A percentile compares a stretch with the other conserved stretches of the same genome.
These are phyloP conservation scores for Aegotheles bennettii DNA, from an alignment of 2,113 vertebrate species.

Conservation along the genomic window DNA sequence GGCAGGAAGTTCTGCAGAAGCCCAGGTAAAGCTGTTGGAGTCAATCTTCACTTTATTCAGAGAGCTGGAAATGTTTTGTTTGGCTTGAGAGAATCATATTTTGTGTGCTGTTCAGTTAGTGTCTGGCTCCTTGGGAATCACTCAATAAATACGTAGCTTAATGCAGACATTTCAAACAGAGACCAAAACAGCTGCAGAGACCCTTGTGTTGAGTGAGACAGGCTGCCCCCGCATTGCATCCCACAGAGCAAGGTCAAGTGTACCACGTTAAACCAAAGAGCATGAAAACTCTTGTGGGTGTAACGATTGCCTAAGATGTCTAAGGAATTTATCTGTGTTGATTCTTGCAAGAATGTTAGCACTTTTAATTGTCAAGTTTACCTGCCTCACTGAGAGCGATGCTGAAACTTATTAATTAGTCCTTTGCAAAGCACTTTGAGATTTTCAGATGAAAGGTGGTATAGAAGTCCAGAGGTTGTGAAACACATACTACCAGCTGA, in stretches of 20 bases:
- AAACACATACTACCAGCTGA: neutral
- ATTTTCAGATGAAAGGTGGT: constrained; percentile 33
- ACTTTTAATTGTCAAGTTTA: neutral
- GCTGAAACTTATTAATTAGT: constrained; percentile 17
- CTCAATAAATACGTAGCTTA: neutral
- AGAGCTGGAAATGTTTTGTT: neutral
- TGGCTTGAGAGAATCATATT: neutral
- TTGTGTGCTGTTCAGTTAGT: neutral
- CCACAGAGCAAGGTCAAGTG: neutral
- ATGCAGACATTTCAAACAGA: neutral
- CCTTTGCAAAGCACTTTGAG: neutral
- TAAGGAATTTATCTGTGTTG: neutral
- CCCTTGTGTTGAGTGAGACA: neutral
- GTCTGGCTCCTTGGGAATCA: neutral
- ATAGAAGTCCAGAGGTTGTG: neutral
- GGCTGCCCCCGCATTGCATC: fast-evolving
- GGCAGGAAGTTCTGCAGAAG: neutral
- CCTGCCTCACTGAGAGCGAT: neutral
- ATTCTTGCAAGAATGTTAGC: neutral
- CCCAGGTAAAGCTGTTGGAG: neutral
- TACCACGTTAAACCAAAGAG: neutral
- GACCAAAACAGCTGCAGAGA: neutral
- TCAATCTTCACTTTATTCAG: neutral
- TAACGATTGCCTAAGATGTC: fast-evolving
- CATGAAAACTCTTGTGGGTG: neutral